These are phyloP conservation scores for Diadophis punctatus DNA, from an alignment of 2,113 vertebrate species.

Conservation along the genomic window DNA sequence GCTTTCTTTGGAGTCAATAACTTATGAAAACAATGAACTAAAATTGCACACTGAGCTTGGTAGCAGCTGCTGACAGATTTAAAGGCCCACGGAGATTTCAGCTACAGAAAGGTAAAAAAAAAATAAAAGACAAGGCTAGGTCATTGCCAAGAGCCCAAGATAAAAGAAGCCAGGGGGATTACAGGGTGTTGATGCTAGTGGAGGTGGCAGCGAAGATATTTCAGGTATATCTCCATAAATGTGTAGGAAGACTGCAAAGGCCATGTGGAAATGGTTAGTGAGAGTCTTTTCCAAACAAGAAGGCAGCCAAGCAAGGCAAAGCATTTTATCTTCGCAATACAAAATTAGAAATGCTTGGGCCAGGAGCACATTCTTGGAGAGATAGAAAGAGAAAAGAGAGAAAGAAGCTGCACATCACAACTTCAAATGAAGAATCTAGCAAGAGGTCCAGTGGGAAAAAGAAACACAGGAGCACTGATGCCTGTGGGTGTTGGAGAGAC, in stretches of 20 bases:
- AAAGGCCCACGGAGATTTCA: conserved; percentile 57
- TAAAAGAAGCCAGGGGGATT: conserved; percentile 30
- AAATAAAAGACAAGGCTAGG: conserved; percentile 59
- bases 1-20: conserved; percentile 49
- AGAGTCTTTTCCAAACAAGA: conserved; percentile 56
- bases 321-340: conserved; percentile 58
- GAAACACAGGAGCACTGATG: conserved; percentile 25
- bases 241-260: conserved; percentile 51
- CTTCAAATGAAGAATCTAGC: conserved; percentile 56
- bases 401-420: conserved; percentile 44
- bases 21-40: conserved; percentile 66
- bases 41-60: conserved; percentile 64
- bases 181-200: not conserved
- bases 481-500: conserved; percentile 6
- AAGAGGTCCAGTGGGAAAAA: conserved; percentile 56
- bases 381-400: conserved; percentile 17
- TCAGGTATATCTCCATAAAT: conserved; percentile 24
- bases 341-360: conserved; percentile 56
- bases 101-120: conserved; percentile 63
- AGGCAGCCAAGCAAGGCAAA: conserved; percentile 59
- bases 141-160: conserved; percentile 58
- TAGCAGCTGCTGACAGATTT: conserved; percentile 64
- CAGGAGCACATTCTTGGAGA: conserved; percentile 54
- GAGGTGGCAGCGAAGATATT: conserved; percentile 3
- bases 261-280: conserved; percentile 69